Conservation (phyloP, 1,140 invertebrate species). For the Elymnias hypermnestra region DNA sequence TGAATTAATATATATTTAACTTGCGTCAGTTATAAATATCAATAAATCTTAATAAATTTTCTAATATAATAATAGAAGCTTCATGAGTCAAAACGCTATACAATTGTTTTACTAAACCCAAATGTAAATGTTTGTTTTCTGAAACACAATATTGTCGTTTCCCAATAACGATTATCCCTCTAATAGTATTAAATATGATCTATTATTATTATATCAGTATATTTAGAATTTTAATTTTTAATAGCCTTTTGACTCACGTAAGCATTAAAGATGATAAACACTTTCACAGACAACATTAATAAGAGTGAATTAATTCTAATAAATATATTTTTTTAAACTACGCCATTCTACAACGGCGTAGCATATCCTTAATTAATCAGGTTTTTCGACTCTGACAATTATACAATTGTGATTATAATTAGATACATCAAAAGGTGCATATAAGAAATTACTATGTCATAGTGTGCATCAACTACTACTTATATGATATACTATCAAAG, state of each 20-base stretch:
- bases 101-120: background rate
- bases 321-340: constrained; percentile 9
- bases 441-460: constrained; percentile 8
- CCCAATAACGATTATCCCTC: no score
- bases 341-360: constrained; percentile 7
- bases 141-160: no score
- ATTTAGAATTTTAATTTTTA: no score
- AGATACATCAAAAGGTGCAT: constrained; percentile 18
- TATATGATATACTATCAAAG: constrained; percentile 5
- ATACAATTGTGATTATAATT: constrained; percentile 7
- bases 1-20: constrained; percentile 22
- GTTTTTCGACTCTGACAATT: constrained; percentile 48
- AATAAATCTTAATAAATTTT: constrained; percentile 9
- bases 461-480: constrained; percentile 14
- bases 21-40: constrained; percentile 23
- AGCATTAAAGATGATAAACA: constrained; percentile 7
- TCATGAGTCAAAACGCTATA: constrained; percentile 6
- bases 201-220: no score
- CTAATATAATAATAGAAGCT: background rate
- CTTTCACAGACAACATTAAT: constrained; percentile 14
- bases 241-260: constrained; percentile 8
- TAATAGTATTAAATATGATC: no score
- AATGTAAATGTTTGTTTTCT: no score
- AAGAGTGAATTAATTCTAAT: background rate
- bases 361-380: constrained; percentile 47